Conservation (phyloP, 2,113 vertebrate species). For the Stictonetta naevosa region DNA sequence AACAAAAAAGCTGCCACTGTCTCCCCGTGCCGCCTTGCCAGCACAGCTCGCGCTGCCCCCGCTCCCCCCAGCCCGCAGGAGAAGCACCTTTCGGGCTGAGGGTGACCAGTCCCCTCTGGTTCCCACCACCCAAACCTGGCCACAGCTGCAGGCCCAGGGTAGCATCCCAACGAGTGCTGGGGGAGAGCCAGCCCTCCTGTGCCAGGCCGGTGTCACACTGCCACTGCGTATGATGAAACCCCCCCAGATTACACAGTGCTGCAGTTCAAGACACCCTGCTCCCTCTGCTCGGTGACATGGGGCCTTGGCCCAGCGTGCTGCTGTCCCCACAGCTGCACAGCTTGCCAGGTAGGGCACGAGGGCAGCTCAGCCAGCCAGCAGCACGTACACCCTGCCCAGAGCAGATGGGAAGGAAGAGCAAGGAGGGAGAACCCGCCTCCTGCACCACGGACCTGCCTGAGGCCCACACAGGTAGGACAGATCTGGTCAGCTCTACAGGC, state of each 20-base stretch:
- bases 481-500: accelerated
- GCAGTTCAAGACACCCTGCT: not conserved
- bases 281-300: not conserved
- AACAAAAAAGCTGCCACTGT: not conserved
- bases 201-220: not conserved
- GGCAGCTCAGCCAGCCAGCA: not conserved
- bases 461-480: accelerated
- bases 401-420: not conserved
- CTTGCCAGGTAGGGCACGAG: not conserved
- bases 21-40: not conserved
- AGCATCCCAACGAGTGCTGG: not conserved
- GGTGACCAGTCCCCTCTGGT: not conserved
- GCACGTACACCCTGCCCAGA: accelerated
- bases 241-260: not conserved
- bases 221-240: not conserved
- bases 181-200: not conserved
- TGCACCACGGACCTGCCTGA: accelerated
- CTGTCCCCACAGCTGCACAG: accelerated
- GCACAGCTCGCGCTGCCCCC: not conserved
- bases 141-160: not conserved
- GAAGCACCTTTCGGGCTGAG: not conserved
- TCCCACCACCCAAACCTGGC: not conserved
- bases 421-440: not conserved
- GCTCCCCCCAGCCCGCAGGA: accelerated
- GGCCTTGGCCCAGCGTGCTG: not conserved